Evolutionary conservation across 2,888 invertebrate species (phyloP), one percentile per base, ranked within the genome.

Genomic region (Cosmorhoe ocellata): DNA sequence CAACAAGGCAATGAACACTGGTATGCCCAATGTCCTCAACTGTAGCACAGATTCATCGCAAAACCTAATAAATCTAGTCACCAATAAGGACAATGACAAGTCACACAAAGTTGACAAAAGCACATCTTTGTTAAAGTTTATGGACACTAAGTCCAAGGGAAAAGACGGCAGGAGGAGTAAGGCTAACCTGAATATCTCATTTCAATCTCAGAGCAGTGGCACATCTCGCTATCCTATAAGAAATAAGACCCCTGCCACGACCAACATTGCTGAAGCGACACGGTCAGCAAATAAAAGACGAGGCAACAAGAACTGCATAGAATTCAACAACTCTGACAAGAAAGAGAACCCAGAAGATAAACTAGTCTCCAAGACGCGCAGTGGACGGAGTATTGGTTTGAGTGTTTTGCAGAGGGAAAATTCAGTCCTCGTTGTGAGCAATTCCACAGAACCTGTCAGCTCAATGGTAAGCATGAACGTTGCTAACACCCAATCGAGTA

Each of bases 41-140:
- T 80, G 75, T 51, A 88, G 88, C 36, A 84, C 81, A 0, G 86
- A 86, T 44, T 84, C 84, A 0, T 85, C 87, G 4, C 84, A 81
- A 31, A 86, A 88, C 64, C 66, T 82, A 6, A 67, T 88, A 3
- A 86, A 84, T 55, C 63, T 86, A 40, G 74, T 86, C 9, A 79
- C 84, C 30, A 53, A 69, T 0, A 78, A 78, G 34, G 72, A 65
- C 38, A 69, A 69, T 56, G 67, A 75, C 0, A 79, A 68, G 48
- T 38, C 71, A 14, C 44, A 55, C 3, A 80, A 70, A 62, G 59
- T 79, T 1, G 74, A 70, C 49, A 80, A 76, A 52, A 71, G 76
- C 41, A 86, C 86, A 38, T 85, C 88, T 0, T 33, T 82, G 41
- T 55, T 83, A 2, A 88, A 86, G 54, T 87, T 85, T 57, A 69